Evolutionary conservation across 2,113 vertebrate genomes (phyloP), one percentile per base, ranked within the genome.

Genomic region (Brachyhypopomus gauderio): DNA sequence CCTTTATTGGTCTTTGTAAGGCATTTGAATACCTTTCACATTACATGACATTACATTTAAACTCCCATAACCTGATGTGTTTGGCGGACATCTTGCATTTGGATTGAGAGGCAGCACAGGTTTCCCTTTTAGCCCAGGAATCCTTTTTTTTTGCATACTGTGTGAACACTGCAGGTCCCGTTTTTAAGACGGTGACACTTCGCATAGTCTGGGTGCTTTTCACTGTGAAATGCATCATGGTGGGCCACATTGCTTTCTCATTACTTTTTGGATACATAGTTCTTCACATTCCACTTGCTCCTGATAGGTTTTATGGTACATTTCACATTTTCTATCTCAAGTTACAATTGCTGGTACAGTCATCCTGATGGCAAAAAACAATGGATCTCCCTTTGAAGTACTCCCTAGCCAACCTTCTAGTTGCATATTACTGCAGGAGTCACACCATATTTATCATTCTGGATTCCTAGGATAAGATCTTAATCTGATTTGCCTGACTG

Each of bases 241-340:
- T 67, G 58, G 27, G 14, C 20, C 11, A 22, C 8, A n/a, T 59
- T 77, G 27, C 41, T 0, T 66, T 27, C n/a, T 45, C 22, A 48
- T 63, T 9, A 62, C 58, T 19, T 66, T 5, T 52, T 9, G 41
- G 63, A 34, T 52, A 66, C 19, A 23, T n/a, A 41, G 38, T 69
- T 55, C 27, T 56, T 69, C 22, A 36, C 77, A 59, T 58, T 69
- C 23, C 45, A 19, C 19, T 69, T n/a, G n/a, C 63, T 67, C 20
- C 23, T 6, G 6, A 77, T 77, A 45, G 20, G 3, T 63, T 67
- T 77, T 34, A n/a, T 14, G 64, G 75, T 41, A 70, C 66, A 22
- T 70, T 70, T 70, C 66, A 70, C 45, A 25, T 22, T 23, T 59
- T 45, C 52, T 12, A 30, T 48, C 23, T 69, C 12, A 69, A 56